Conservation (phyloP, 2,113 vertebrate genomes). For the Syngnathus typhle region DNA sequence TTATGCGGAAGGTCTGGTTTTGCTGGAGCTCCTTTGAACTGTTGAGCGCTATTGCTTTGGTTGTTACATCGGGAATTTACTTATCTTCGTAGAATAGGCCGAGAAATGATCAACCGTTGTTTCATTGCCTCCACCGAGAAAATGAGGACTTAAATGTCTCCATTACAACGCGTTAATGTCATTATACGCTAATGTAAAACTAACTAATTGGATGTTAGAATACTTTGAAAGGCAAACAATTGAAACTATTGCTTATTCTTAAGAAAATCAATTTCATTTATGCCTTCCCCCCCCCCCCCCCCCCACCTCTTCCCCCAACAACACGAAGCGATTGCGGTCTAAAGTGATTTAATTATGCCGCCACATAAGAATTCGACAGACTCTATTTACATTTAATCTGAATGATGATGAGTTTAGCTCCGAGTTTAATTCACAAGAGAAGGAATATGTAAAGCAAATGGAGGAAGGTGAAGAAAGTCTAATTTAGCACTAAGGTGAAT, state of each 20-base stretch:
- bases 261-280: conserved; percentile 20
- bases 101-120: conserved; percentile 2
- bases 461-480: neutral
- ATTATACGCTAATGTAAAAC: conserved; percentile 39
- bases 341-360: conserved; percentile 24
- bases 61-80: conserved; percentile 24
- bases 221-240: conserved; percentile 26
- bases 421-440: conserved; percentile 24
- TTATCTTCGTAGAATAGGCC: neutral
- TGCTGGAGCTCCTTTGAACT: conserved; percentile 25
- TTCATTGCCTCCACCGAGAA: conserved; percentile 26
- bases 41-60: conserved; percentile 30
- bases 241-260: conserved; percentile 23
- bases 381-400: conserved; percentile 29
- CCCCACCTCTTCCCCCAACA: neutral
- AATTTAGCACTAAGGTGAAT: neutral
- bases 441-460: conserved; percentile 1
- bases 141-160: conserved; percentile 12
- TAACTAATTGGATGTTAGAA: conserved; percentile 31
- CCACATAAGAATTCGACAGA: conserved; percentile 16
- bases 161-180: conserved; percentile 27
- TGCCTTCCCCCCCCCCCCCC: too few relatives aligned
- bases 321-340: conserved; percentile 18
- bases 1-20: conserved; percentile 11
- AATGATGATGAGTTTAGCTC: conserved; percentile 24